Evolutionary conservation across 1,140 invertebrate genomes (phyloP).

Genomic region (Papilio polyxenes): DNA sequence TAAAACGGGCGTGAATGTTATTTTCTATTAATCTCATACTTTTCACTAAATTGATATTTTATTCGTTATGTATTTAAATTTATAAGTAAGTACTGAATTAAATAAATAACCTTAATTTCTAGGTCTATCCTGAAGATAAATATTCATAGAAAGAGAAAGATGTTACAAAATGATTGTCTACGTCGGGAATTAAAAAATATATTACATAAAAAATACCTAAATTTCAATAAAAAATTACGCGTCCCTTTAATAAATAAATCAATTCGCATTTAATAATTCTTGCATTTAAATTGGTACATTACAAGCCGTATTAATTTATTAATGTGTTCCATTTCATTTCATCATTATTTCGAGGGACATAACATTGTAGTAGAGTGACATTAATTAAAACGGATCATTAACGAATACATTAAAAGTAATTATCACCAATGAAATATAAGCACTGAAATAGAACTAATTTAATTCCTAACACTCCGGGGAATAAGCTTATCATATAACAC

Average conservation of each 20-base stretch:
- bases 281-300: slow-evolving; percentile 22
- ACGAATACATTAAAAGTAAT: slow-evolving; percentile 11
- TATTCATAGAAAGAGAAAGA: too few species aligned
- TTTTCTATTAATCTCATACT: neutral
- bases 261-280: slow-evolving; percentile 4
- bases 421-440: neutral
- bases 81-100: too few species aligned
- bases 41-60: neutral
- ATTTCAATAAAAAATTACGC: neutral
- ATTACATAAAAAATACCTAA: neutral
- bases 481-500: too few species aligned
- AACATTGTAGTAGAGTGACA: neutral
- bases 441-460: neutral
- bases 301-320: slow-evolving; percentile 14
- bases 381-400: slow-evolving; percentile 13
- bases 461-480: too few species aligned
- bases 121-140: too few species aligned
- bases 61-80: too few species aligned
- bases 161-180: too few species aligned
- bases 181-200: too few species aligned
- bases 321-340: neutral
- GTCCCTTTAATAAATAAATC: neutral
- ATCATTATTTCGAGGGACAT: neutral
- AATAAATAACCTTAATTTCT: too few species aligned
- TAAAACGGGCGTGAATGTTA: neutral